A percentile compares a stretch with the other conserved stretches of the same genome.
These are phyloP conservation scores for Oedothorax gibbosus DNA, from an alignment of 1,140 invertebrate species.

Conservation along the genomic window DNA sequence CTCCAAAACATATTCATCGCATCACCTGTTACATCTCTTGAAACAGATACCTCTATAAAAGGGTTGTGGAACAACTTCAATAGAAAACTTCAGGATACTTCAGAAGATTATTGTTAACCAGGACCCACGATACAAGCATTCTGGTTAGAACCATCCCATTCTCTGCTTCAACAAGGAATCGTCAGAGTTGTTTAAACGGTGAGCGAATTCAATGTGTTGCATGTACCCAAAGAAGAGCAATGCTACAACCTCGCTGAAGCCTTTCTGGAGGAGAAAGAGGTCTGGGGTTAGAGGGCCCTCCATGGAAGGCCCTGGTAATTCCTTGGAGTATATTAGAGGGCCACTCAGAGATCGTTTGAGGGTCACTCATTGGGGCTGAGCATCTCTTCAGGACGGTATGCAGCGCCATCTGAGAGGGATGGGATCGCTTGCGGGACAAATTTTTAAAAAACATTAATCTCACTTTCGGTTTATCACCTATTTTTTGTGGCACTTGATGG, in stretches of 20 bases:
- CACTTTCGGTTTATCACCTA: slow-evolving; percentile 22
- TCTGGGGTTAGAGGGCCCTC: slow-evolving; percentile 44
- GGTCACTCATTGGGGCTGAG: slow-evolving; percentile 55
- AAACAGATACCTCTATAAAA: not conserved
- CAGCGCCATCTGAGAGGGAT: slow-evolving; percentile 11
- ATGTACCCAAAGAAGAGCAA: slow-evolving; percentile 28
- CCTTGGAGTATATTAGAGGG: slow-evolving; percentile 59
- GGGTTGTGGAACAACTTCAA: not conserved
- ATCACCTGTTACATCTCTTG: not conserved
- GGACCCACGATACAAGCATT: not conserved
- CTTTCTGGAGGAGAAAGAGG: slow-evolving; percentile 27
- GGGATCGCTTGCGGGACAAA: slow-evolving; percentile 33
- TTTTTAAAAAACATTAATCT: slow-evolving; percentile 32
- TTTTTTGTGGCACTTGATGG: not conserved
- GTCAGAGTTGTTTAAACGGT: slow-evolving; percentile 17
- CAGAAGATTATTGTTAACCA: not conserved
- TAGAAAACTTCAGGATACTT: not conserved
- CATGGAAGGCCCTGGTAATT: slow-evolving; percentile 47
- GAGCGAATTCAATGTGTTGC: not conserved
- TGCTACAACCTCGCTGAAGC: slow-evolving; percentile 23
- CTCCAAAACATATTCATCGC: not conserved
- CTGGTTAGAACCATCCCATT: slow-evolving; percentile 1
- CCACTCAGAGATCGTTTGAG: slow-evolving; percentile 55
- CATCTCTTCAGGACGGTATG: slow-evolving; percentile 40
- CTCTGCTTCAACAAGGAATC: slow-evolving; percentile 53